Base-by-base conservation (phyloP, 2,797 vertebrate genomes). In the Peromyscus nudipes region DNA sequence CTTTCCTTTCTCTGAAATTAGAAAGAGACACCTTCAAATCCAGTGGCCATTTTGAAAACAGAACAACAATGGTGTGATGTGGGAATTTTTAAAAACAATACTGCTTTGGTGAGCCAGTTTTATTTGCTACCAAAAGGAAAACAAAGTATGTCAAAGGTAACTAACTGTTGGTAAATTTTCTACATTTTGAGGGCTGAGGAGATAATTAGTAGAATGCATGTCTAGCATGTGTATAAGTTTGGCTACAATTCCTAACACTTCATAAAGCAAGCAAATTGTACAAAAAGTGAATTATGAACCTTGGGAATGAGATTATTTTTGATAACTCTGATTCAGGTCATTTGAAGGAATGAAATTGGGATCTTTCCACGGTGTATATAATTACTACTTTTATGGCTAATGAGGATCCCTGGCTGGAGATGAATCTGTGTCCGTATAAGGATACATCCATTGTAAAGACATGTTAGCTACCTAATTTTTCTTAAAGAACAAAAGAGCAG, bases 11-110 rank as follows among this genome's bases (percentile, higher is more conserved):
- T 98, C 97, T 98, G 94, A 98, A 77, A 92, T 95, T 97, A 99
- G 99, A 99, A 98, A 98, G 97, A 98, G 95, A 97, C 91, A 80
- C 93, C 97, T 37, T 97, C 97, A 87, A 98, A 97, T 75, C 98
- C 98, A 95, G 94, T 92, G 29, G 83, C 97, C n/a, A 86, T 95
- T 0, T 94, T 98, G 92, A 99, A 98, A 98, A 91, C 92, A 65
- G 98, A 99, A n/a, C 98, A 98, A 1, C 98, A 98, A 73, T 99
- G 99, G 99, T 99, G 99, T 34, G 99, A 99, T 81, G 99, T 99
- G 11, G 99, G 99, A 2, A 99, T 99, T 98, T 99, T 99, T 98
- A 99, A 99, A 98, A 99, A 98, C 67, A 99, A 99, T 62, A 99
- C 98, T 71, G 99, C 99, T 73, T 99, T 99, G 97, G 99, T 99